A percentile compares a stretch with the other conserved stretches of the same genome.
Conservation (phyloP, 92 coral and sea anemone genomes). For the Parazoanthus atlanticus region DNA sequence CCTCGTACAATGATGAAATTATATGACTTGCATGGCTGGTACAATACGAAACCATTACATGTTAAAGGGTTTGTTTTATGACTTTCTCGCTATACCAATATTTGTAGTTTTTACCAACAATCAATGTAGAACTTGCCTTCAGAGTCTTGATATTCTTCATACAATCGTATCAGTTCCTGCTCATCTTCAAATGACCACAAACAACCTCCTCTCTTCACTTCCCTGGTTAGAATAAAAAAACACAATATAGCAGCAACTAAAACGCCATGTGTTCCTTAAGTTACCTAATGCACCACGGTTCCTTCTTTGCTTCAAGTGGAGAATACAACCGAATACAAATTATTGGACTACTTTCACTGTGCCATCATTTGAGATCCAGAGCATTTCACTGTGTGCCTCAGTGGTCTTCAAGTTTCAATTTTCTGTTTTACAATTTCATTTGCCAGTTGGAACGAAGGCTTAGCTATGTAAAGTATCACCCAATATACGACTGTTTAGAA, state of each 20-base stretch:
- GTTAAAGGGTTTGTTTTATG: not conserved
- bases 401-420: too few species aligned
- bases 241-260: not conserved
- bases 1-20: not conserved
- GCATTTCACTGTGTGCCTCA: not conserved
- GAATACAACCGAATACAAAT: not conserved
- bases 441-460: not conserved
- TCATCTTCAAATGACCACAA: slow-evolving; percentile 93
- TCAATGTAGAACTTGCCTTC: slow-evolving; percentile 50
- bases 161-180: slow-evolving; percentile 76
- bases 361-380: not conserved
- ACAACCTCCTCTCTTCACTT: slow-evolving; percentile 67
- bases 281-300: not conserved
- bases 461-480: too few species aligned
- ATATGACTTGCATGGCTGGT: not conserved
- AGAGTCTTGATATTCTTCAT: slow-evolving; percentile 79
- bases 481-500: not conserved
- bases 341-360: not conserved
- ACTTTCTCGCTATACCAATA: not conserved
- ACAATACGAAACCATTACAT: not conserved
- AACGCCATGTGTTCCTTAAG: too few species aligned
- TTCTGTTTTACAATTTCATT: not conserved
- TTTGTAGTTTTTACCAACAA: not conserved
- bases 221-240: slow-evolving; percentile 33
- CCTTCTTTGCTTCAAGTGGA: not conserved